Percentiles rank a stretch among this genome's conserved stretches.
Conservation (phyloP, 2,113 vertebrate genomes). For the Marmota flaviventris region DNA sequence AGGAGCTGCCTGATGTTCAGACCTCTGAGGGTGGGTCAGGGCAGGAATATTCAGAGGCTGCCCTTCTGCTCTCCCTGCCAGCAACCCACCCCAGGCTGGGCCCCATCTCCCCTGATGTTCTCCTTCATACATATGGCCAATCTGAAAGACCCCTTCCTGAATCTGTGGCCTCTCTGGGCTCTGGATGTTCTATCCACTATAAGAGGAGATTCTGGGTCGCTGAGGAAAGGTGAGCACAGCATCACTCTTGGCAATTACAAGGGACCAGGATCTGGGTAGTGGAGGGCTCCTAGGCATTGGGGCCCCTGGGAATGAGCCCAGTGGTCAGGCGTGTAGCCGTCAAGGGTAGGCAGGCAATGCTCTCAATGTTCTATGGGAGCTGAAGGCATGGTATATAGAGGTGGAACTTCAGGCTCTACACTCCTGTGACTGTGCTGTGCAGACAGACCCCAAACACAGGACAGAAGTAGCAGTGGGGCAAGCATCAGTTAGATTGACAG, state of each 20-base stretch:
- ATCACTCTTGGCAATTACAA: not conserved
- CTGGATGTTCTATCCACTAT: not conserved
- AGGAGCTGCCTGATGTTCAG: not conserved
- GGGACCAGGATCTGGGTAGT: not conserved
- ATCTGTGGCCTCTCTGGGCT: not conserved
- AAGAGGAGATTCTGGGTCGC: not conserved
- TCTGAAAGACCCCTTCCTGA: not conserved
- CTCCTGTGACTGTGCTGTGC: too few species aligned
- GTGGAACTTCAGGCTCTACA: not conserved
- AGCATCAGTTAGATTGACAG: accelerated
- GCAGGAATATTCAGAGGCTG: not conserved
- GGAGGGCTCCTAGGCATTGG: not conserved
- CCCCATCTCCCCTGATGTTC: not conserved
- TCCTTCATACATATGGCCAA: not conserved
- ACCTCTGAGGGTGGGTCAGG: not conserved
- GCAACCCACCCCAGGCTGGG: not conserved
- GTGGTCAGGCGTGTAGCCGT: too few species aligned
- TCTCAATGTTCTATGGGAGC: not conserved
- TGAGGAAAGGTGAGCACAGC: not conserved
- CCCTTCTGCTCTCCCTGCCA: not conserved
- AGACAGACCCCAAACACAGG: not conserved
- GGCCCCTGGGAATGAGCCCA: not conserved
- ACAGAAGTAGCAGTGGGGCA: too few species aligned
- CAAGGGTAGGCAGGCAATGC: not conserved
- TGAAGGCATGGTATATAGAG: not conserved